phyloP scores from a whole-genome alignment of 2,888 invertebrate species.

The Hanleya hanleyi region DNA sequence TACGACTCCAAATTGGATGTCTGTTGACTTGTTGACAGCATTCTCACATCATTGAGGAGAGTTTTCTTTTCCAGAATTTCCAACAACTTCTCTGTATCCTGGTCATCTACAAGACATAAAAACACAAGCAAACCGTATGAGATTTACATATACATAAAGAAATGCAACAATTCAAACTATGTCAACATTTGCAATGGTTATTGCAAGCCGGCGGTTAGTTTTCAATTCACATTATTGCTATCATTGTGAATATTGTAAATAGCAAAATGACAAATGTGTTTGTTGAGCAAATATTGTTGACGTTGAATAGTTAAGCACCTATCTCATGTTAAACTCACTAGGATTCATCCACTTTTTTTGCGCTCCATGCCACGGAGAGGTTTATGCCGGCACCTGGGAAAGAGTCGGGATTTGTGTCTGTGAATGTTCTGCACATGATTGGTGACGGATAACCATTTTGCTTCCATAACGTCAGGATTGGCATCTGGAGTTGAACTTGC shows the following conservation, averaged over 20 bases:
- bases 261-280: too few relatives aligned
- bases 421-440: slow-evolving; percentile 41
- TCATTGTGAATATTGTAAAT: too few relatives aligned
- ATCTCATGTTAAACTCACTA: too few relatives aligned
- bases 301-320: too few relatives aligned
- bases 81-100: background rate
- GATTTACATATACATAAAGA: too few relatives aligned
- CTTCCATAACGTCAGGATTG: slow-evolving; percentile 29
- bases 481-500: slow-evolving; percentile 31
- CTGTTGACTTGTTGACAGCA: slow-evolving; percentile 37
- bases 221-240: too few relatives aligned
- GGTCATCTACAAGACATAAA: background rate
- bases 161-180: too few relatives aligned
- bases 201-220: too few relatives aligned
- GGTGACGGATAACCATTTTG: slow-evolving; percentile 34
- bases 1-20: slow-evolving; percentile 38
- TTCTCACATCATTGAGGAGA: slow-evolving; percentile 24
- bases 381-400: slow-evolving; percentile 29
- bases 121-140: too few relatives aligned
- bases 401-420: slow-evolving; percentile 19
- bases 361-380: slow-evolving; percentile 17
- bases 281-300: too few relatives aligned
- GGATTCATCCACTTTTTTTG: slow-evolving; percentile 11
- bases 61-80: background rate
- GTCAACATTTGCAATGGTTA: too few relatives aligned